Evolutionary conservation across 2,888 invertebrate species (phyloP), one percentile per base, ranked within the genome.

Genomic region (Macaria notata): DNA sequence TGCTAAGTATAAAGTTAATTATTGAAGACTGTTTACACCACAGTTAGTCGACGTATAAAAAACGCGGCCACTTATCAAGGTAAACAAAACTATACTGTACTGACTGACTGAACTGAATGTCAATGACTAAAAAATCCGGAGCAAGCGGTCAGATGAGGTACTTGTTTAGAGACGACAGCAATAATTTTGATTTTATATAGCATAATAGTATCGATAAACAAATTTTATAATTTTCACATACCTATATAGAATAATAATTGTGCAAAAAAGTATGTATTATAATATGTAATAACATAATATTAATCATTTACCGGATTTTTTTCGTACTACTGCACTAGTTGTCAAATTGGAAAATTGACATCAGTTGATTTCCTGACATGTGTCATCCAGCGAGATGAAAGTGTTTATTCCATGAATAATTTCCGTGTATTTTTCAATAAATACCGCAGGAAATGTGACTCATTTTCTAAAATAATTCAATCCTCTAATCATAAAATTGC

Each of bases 341-440:
- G 7, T 4, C 5, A 36, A 36, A 36, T 36, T 36, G 33, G 7
- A 36, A 36, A 36, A 36, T 4, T 36, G 33, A 36, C 33, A 36
- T 36, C 33, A 19, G 8, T 41, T 9, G 9, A 41, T 41, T 5
- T n/a, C 38, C 9, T 41, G 41, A 41, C 29, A 44, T 33, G 45
- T 58, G 58, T 59, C 54, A 59, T 36, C 47, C 19, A 46, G 31
- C 53, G 49, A 54, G n/a, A n/a, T 46, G 46, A 50, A 62, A 65
- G 60, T 61, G 63, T 62, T 62, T 50, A 54, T 54, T 56, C 38
- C 54, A 59, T 59, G 54, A 45, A 47, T 54, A 54, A 56, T 59
- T 62, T 61, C 54, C 50, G 31, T 58, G 39, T 53, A 49, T 51
- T 55, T 36, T 54, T 56, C 50, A 57, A 48, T 47, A 47, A 59